Evolutionary conservation across 1,140 invertebrate genomes (phyloP), one percentile per base, ranked within the genome.

Genomic region (Drosophila guanche): DNA sequence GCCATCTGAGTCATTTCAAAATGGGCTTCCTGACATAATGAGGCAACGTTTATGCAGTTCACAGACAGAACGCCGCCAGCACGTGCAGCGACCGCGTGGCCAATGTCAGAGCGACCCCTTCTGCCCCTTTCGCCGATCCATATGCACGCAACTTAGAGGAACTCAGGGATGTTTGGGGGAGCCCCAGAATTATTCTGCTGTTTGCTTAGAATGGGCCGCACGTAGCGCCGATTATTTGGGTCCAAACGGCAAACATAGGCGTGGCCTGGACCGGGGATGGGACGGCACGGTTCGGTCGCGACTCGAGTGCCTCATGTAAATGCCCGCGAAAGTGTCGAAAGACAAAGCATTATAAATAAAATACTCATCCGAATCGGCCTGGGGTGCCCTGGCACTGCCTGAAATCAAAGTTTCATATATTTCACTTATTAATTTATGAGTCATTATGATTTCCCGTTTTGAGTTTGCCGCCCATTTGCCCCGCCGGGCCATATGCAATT

Each of bases 31-130:
- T 74, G 42, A 59, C 53, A 63, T 86, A 86, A 86, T 86, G 69
- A 86, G 74, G 63, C 83, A 81, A 60, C 56, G 68, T 88, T 88
- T 86, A 86, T 86, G 81, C 81, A 65, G 55, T 75, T 58, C 81
- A 81, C 81, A 85, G 42, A 68, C 55, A 25, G 41, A 63, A 33
- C 41, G 43, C 70, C 69, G 54, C 50, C 63, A 56, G 57, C 76
- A 65, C 70, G 63, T 76, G 72, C 72, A 67, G 16, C 62, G 60
- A 45, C 70, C 70, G 72, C 54, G 70, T 74, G 72, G 71, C 61
- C 72, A 74, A 74, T 75, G 72, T 74, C 70, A 75, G 60, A 74
- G 47, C 69, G 20, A 53, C 51, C 43, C 42, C 69, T 40, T 40
- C 42, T 25, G 51, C 42, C 10, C 16, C 3, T n/a, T 4, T 3